These are phyloP conservation scores for Cyphomyrus discorhynchus DNA, from an alignment of 2,113 vertebrate species.

Conservation along the genomic window DNA sequence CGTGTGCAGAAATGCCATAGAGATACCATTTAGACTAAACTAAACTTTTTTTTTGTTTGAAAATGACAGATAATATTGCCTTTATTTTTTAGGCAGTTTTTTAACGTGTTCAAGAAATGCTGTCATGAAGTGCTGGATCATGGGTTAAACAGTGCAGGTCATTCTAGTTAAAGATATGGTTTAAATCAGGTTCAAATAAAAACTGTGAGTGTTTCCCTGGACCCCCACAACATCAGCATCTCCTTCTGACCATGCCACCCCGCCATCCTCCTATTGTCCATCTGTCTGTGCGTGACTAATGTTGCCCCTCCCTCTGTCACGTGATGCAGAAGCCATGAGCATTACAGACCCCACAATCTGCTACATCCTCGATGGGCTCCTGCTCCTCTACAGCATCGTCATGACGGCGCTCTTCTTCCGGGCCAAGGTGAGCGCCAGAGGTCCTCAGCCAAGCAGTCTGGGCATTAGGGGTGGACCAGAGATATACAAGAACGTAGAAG, in stretches of 20 bases:
- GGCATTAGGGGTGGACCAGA: not conserved
- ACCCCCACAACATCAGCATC: not conserved
- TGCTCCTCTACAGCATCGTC: conserved; percentile 74
- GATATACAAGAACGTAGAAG: not conserved
- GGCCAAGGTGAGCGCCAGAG: conserved; percentile 65
- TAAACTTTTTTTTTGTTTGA: not conserved
- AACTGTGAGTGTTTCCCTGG: not conserved
- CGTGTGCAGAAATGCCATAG: not conserved
- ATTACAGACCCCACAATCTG: conserved; percentile 68
- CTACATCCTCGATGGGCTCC: conserved; percentile 79
- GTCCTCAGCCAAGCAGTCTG: not conserved
- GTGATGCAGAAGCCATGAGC: conserved; percentile 17
- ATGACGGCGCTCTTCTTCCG: conserved; percentile 76
- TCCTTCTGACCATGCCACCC: not conserved
- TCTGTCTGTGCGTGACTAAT: not conserved
- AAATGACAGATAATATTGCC: not conserved
- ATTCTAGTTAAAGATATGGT: not conserved
- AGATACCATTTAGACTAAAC: not conserved
- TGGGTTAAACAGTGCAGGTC: not conserved
- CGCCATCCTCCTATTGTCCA: not conserved
- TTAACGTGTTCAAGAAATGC: not conserved
- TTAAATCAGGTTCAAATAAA: not conserved
- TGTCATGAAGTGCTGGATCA: not conserved
- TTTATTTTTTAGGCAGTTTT: not conserved
- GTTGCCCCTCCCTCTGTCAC: not conserved